Evolutionary conservation across 2,797 vertebrate genomes (phyloP).

Genomic region (Falco rusticolus): DNA sequence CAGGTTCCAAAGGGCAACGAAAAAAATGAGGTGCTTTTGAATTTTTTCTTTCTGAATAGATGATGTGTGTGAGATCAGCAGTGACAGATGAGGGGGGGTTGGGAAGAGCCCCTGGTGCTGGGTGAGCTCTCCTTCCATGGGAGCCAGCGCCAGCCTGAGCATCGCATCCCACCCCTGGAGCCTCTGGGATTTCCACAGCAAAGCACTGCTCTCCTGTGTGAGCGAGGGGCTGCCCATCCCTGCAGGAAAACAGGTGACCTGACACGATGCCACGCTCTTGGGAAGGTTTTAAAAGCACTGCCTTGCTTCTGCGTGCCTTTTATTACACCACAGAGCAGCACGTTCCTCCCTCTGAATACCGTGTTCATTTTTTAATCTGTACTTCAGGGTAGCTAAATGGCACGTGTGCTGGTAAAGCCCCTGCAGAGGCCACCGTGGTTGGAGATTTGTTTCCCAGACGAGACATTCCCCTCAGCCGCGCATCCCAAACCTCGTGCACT

Average conservation of each 20-base stretch:
- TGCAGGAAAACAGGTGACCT: accelerated
- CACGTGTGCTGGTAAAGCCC: background rate
- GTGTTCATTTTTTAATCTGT: background rate
- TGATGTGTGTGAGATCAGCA: background rate
- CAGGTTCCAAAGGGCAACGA: background rate
- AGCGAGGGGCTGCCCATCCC: background rate
- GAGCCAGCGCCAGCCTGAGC: background rate
- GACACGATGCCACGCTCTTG: accelerated
- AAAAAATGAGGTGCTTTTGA: background rate
- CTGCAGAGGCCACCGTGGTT: accelerated
- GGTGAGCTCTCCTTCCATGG: accelerated
- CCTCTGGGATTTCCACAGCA: background rate
- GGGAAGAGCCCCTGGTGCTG: background rate
- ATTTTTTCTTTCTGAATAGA: background rate
- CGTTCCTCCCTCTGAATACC: accelerated
- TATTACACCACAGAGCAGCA: background rate
- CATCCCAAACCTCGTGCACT: accelerated
- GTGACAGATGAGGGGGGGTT: accelerated
- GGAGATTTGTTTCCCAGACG: background rate
- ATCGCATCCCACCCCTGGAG: background rate
- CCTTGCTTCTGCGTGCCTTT: background rate
- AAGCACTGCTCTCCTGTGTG: background rate
- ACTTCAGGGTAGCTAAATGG: background rate
- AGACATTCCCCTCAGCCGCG: background rate
- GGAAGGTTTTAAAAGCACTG: accelerated